Evolutionary conservation across 2,797 vertebrate genomes (phyloP).

Genomic region (Sphenopsis melanotis): DNA sequence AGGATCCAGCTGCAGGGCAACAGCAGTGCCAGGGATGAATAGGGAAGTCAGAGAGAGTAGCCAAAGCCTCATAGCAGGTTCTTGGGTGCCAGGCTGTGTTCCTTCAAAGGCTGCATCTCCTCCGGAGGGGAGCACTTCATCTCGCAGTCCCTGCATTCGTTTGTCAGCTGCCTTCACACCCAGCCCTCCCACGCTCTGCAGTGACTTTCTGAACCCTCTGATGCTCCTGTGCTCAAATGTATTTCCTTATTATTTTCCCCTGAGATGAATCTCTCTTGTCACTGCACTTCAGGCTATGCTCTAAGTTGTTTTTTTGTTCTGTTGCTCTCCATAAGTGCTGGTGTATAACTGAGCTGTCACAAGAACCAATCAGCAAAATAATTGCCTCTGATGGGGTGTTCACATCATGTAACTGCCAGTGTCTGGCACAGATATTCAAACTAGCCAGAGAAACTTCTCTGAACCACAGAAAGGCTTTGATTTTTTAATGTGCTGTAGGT

Average conservation of each 20-base stretch:
- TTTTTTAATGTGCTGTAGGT: not conserved
- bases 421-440: not conserved
- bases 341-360: slow-evolving; percentile 34
- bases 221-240: slow-evolving; percentile 2
- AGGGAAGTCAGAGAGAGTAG: not conserved
- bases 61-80: not conserved
- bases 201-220: not conserved
- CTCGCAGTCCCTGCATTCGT: rapidly evolving
- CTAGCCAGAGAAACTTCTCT: not conserved
- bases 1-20: not conserved
- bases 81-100: not conserved
- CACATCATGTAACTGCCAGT: slow-evolving; percentile 1
- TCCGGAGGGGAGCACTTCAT: not conserved
- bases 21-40: not conserved
- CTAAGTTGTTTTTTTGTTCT: not conserved
- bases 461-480: not conserved
- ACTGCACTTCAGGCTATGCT: slow-evolving; percentile 28
- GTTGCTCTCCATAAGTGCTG: slow-evolving; percentile 4
- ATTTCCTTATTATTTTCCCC: slow-evolving; percentile 22
- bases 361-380: slow-evolving; percentile 19
- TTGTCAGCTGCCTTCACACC: not conserved
- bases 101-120: not conserved
- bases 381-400: not conserved
- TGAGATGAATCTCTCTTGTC: slow-evolving; percentile 9
- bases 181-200: not conserved